A percentile compares a stretch with the other conserved stretches of the same genome.
phyloP scores from a whole-genome alignment of 2,888 invertebrate species.

The Priocnemis perturbator region DNA sequence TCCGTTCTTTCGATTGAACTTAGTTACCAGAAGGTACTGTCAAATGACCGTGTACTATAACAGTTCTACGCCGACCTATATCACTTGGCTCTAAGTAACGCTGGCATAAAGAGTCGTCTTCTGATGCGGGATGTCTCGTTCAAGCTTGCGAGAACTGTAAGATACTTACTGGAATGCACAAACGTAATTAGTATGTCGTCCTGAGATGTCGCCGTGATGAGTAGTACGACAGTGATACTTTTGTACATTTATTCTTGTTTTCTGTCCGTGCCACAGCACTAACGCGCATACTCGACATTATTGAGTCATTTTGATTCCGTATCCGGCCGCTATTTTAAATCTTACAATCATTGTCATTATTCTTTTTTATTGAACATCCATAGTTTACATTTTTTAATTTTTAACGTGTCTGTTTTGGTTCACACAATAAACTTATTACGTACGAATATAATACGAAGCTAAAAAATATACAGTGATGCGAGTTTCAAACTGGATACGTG shows the following conservation, averaged over 20 bases:
- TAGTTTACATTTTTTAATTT: conserved; percentile 19
- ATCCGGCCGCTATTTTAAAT: too few relatives aligned
- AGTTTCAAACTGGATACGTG: conserved; percentile 36
- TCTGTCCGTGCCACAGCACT: too few relatives aligned
- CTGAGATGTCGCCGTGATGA: conserved; percentile 42
- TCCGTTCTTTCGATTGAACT: neutral
- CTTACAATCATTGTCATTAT: conserved; percentile 11
- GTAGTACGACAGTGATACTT: neutral
- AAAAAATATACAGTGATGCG: conserved; percentile 45
- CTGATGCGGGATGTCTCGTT: conserved; percentile 78
- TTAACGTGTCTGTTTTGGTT: neutral
- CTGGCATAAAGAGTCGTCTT: conserved; percentile 79
- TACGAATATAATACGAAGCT: conserved; percentile 42
- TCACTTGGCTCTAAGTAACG: conserved; percentile 81
- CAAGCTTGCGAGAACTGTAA: conserved; percentile 79
- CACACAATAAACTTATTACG: conserved; percentile 29
- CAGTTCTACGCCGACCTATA: conserved; percentile 87
- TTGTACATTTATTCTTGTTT: neutral
- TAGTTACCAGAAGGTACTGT: too few relatives aligned
- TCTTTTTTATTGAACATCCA: conserved; percentile 25
- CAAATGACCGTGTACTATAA: conserved; percentile 8
- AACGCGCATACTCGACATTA: too few relatives aligned
- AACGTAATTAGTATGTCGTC: conserved; percentile 82
- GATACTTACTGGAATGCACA: conserved; percentile 79
- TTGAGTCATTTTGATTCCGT: too few relatives aligned